Base-by-base conservation (phyloP, 35 echinoderm and acorn worm species). In the Holothuria glaberrima region DNA sequence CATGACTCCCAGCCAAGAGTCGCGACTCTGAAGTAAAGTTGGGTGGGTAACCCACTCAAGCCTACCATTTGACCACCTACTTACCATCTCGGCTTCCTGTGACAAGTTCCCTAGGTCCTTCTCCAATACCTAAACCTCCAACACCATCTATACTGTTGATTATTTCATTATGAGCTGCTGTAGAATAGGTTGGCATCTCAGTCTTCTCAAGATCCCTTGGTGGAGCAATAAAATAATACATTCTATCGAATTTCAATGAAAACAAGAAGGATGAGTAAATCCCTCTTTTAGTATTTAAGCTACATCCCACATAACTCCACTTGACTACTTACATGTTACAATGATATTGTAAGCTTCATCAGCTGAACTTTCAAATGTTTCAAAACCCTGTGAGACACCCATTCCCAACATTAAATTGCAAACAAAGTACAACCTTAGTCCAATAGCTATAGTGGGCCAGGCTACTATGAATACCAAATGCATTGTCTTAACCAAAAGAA, bases 141-240 rank as follows among this genome's bases (percentile, higher is more conserved):
- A 99, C 88, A 44, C 97, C 97, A 95, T 99, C 97, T 67, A 99
- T 99, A 75, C 97, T 88, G 66, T 99, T 99, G 48, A 99, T 95
- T 61, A 99, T 99, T 86, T 95, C 93, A 19, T 50, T 59, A 63
- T 99, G 97, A 18, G 66, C 97, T 44, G 74, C 88, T 44, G 89
- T 88, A n/a, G 93, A 95, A 75, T 93, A 99, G 0, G 89, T 45
- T 24, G 97, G 97, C 17, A 70, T 62, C 16, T 93, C 84, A 68
- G 91, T 85, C 38, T 52, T 93, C 25, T 99, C 93, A 13, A 99
- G 86, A 83, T 99, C 77, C 97, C 97, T 95, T 32, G 71, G 12
- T 12, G 26, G 28, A 29, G 87, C 73, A 52, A 60, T 81, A 69
- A 29, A 29, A 17, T 25, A 33, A 69, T 3, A 69, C 3, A 12